Conservation (phyloP, 2,888 invertebrate species). For the Leucozona laternaria region DNA sequence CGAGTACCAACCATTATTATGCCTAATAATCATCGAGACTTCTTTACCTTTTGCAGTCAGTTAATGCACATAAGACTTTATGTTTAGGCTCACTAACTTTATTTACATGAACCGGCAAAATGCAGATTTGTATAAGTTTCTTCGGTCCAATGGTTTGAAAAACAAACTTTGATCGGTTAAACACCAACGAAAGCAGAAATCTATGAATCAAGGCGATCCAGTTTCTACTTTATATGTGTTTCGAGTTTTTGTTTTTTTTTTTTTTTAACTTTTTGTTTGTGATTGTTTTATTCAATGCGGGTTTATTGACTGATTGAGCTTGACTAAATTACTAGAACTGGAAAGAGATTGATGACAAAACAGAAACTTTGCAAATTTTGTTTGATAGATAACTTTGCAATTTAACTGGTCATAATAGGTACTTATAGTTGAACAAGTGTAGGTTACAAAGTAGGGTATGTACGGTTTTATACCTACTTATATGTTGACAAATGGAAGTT, state of each 20-base stretch:
- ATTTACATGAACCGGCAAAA: slow-evolving; percentile 35
- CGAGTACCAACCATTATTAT: not conserved
- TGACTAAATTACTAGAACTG: slow-evolving; percentile 38
- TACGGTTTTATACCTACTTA: not conserved
- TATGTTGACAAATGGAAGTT: slow-evolving; percentile 7
- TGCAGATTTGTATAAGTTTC: slow-evolving; percentile 20
- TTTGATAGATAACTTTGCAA: not conserved
- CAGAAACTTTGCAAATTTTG: not conserved
- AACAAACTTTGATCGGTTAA: slow-evolving; percentile 43
- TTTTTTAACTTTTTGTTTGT: not conserved
- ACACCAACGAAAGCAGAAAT: slow-evolving; percentile 61
- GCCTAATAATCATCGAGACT: not conserved
- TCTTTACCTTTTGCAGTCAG: not conserved
- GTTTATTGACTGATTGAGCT: slow-evolving; percentile 59
- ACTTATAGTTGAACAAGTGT: not conserved
- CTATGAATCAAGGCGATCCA: slow-evolving; percentile 68
- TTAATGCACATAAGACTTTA: not conserved
- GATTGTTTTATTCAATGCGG: slow-evolving; percentile 20
- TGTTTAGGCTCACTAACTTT: not conserved
- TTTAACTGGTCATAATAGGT: slow-evolving; percentile 2
- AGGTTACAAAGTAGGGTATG: not conserved
- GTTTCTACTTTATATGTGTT: slow-evolving; percentile 33
- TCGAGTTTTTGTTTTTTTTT: slow-evolving; percentile 7
- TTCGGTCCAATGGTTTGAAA: slow-evolving; percentile 55
- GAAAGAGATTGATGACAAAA: slow-evolving; percentile 12